These are phyloP conservation scores for Pocillopora grandis DNA, from an alignment of 92 coral and sea anemone genomes.

Conservation along the genomic window DNA sequence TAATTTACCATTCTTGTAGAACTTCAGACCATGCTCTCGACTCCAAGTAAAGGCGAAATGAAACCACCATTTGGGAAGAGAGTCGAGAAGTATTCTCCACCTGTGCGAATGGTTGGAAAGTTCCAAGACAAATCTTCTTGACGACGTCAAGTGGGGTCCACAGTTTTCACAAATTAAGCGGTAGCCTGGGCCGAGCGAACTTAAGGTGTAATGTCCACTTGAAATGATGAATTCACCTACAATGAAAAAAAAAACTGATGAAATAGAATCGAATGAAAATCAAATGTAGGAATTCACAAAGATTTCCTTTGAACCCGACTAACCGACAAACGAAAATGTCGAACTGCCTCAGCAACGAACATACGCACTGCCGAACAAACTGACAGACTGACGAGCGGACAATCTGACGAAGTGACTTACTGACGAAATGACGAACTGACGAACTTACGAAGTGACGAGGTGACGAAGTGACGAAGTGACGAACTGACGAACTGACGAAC, in stretches of 20 bases:
- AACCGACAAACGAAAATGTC: no score
- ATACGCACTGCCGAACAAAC: no score
- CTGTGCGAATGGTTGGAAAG: conserved; percentile 72
- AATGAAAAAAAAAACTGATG: neutral
- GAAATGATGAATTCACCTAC: conserved; percentile 85
- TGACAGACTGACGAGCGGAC: no score
- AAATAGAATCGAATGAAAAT: neutral
- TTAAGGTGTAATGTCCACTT: conserved; percentile 66
- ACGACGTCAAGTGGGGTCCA: neutral
- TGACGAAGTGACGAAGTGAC: no score
- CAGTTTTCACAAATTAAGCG: conserved; percentile 68
- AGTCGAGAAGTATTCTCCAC: conserved; percentile 72
- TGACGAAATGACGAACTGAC: no score
- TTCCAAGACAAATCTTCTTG: conserved; percentile 57
- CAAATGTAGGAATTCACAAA: no score
- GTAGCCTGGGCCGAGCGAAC: conserved; percentile 84
- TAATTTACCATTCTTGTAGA: conserved; percentile 82
- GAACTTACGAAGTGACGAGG: no score
- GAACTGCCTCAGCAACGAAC: no score
- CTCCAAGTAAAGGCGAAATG: conserved; percentile 88
- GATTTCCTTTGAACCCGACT: no score
- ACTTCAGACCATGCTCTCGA: conserved; percentile 66
- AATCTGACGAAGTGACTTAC: no score
- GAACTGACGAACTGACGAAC: no score
- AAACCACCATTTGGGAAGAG: conserved; percentile 78